phyloP scores from a whole-genome alignment of 2,888 invertebrate species.

The Eledone cirrhosa region DNA sequence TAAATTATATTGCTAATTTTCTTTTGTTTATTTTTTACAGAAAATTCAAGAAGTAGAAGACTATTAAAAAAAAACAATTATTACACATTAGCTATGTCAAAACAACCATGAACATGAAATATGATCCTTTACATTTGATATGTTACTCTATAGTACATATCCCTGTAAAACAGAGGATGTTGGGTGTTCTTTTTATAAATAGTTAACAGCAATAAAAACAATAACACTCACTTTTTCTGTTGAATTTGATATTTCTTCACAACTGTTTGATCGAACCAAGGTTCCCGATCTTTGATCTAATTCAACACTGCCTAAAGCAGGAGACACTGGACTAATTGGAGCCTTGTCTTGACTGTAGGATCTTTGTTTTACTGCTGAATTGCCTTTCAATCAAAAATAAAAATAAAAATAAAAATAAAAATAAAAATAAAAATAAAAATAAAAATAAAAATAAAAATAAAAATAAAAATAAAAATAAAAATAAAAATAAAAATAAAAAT shows the following conservation, averaged over 20 bases:
- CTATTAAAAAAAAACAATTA: no score
- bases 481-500: background rate
- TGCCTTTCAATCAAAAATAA: background rate
- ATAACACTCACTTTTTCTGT: constrained; percentile 38
- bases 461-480: background rate
- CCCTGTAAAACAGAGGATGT: no score
- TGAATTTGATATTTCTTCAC: constrained; percentile 43
- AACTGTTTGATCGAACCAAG: constrained; percentile 46
- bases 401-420: background rate
- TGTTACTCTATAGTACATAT: no score
- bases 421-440: background rate
- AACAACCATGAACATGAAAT: no score
- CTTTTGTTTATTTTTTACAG: no score
- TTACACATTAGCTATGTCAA: no score
- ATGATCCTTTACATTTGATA: no score
- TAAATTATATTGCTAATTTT: no score
- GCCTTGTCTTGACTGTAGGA: background rate
- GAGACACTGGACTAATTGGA: constrained; percentile 18
- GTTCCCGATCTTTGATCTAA: constrained; percentile 13
- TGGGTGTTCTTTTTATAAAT: no score
- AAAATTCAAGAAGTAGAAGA: no score
- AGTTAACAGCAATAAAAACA: no score
- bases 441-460: background rate
- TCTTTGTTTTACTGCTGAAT: background rate
- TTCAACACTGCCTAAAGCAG: background rate